Percentiles rank a stretch among this genome's conserved stretches.
Evolutionary conservation across 2,797 vertebrate species (phyloP).

Genomic region (Champsocephalus gunnari): DNA sequence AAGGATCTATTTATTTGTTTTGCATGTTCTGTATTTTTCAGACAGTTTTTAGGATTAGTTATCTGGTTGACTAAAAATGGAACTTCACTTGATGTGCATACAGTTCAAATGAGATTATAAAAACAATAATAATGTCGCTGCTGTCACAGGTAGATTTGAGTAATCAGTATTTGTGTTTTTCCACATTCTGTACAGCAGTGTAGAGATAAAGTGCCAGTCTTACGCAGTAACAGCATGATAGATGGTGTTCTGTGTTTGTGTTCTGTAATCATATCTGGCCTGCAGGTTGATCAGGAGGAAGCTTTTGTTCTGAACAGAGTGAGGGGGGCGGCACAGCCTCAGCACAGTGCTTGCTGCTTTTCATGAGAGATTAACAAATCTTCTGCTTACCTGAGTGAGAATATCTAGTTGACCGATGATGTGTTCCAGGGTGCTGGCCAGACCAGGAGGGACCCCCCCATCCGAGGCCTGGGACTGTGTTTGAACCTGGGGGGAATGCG

Average conservation of each 20-base stretch:
- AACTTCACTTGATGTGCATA: not conserved
- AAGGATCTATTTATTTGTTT: slow-evolving; percentile 55
- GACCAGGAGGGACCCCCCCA: slow-evolving; percentile 65
- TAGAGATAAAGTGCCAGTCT: not conserved
- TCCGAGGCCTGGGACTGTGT: slow-evolving; percentile 53
- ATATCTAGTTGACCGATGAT: slow-evolving; percentile 93
- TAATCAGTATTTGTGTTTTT: not conserved
- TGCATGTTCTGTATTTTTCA: slow-evolving; percentile 49
- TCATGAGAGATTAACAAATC: slow-evolving; percentile 45
- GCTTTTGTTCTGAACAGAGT: slow-evolving; percentile 55
- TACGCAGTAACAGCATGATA: not conserved
- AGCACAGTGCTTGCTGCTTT: slow-evolving; percentile 46
- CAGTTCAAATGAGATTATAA: not conserved
- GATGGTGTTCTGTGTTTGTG: slow-evolving; percentile 6
- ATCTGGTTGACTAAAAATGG: not conserved
- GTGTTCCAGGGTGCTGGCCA: slow-evolving; percentile 90
- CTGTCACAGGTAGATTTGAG: not conserved
- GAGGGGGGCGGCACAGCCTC: slow-evolving; percentile 51
- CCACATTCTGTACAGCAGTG: not conserved
- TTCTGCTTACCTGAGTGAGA: slow-evolving; percentile 92
- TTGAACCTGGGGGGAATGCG: slow-evolving; percentile 33
- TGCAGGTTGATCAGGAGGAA: slow-evolving; percentile 41
- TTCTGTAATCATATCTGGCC: slow-evolving; percentile 37
- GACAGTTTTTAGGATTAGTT: not conserved
- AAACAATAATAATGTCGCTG: not conserved